Evolutionary conservation across 1,140 invertebrate genomes (phyloP), one percentile per base, ranked within the genome.

Genomic region (Lethrus apterus): DNA sequence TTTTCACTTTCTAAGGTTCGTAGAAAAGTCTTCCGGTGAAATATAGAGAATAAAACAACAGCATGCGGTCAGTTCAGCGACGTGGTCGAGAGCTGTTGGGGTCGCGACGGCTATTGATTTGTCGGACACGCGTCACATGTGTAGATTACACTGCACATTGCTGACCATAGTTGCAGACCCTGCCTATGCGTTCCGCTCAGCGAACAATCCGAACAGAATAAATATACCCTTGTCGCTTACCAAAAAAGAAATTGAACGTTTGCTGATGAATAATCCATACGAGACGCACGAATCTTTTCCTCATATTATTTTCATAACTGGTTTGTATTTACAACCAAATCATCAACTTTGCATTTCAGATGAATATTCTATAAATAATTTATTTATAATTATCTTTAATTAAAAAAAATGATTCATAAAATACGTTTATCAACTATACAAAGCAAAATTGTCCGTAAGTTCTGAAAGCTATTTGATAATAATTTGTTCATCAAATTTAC

Each of bases 51-150:
- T 56, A 54, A 56, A 56, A 54, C 48, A 55, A 52, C 44, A 48
- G 46, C 48, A 46, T 51, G 52, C 44, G 52, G 47, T 50, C 46
- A 55, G 31, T 20, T 21, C 34, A 49, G 46, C 20, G 31, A 44
- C 24, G 34, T 43, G 44, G 48, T 46, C 36, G 41, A 32, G 41
- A 36, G 33, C 35, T 41, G 19, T 10, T 20, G 38, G 51, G 51
- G 44, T 53, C 41, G 50, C 42, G 46, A 48, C 44, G 43, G 51
- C 49, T 58, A 58, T 58, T 56, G 56, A 58, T 58, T 58, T 58
- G 51, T 55, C 54, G 51, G 48, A 58, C 51, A 57, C 51, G 46
- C 53, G 56, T 55, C 56, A 58, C 52, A 53, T 56, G 54, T 56
- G 51, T 53, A 50, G 48, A 53, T 56, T 56, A 53, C 51, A 50